phyloP scores from a whole-genome alignment of 2,797 vertebrate genomes.

The Adelosebastes latens region DNA sequence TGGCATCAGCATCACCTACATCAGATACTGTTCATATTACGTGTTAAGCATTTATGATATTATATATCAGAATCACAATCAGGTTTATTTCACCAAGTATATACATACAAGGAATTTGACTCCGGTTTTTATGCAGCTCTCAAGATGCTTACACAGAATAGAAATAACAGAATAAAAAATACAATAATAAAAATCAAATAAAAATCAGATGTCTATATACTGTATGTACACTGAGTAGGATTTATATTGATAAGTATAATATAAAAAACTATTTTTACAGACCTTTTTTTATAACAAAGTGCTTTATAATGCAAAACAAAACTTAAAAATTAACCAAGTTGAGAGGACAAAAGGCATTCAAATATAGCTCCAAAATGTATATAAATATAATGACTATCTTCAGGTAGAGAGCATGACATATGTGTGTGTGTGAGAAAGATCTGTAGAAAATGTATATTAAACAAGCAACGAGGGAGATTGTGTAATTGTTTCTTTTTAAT shows the following conservation, averaged over 20 bases:
- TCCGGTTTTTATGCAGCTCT: too few species aligned
- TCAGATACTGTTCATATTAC: not conserved
- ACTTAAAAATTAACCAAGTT: not conserved
- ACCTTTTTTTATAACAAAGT: not conserved
- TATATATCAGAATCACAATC: not conserved
- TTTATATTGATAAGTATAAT: not conserved
- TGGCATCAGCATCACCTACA: not conserved
- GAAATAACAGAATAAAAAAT: too few species aligned
- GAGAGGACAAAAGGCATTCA: not conserved
- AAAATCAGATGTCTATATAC: too few species aligned
- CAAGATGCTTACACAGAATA: too few species aligned
- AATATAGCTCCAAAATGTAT: not conserved
- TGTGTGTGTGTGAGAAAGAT: not conserved
- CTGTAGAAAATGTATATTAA: not conserved
- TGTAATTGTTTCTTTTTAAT: not conserved
- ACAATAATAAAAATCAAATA: too few species aligned
- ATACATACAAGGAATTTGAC: too few species aligned
- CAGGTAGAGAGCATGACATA: not conserved
- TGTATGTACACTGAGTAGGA: too few species aligned
- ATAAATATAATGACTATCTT: conserved; percentile 1
- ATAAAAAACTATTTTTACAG: not conserved
- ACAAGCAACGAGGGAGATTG: not conserved
- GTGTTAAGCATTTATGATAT: not conserved
- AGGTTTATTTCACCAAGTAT: too few species aligned
- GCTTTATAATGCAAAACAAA: not conserved